Conservation (phyloP, 2,888 invertebrate genomes). For the Drosophila multiciliata region DNA sequence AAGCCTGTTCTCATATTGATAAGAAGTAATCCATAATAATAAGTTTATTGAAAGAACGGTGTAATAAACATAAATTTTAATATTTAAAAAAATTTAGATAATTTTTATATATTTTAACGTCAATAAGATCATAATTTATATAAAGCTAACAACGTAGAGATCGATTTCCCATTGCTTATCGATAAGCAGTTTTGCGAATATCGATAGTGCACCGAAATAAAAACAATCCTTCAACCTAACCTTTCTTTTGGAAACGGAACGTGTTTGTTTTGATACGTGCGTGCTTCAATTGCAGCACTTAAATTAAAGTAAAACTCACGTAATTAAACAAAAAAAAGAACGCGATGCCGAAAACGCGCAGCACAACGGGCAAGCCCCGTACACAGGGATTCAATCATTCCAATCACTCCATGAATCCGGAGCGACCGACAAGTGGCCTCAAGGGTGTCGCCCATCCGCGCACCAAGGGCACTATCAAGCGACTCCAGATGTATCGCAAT, state of each 20-base stretch:
- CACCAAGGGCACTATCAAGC: constrained; percentile 96
- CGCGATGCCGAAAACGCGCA: constrained; percentile 91
- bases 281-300: constrained; percentile 30
- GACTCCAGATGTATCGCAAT: constrained; percentile 99
- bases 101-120: background rate
- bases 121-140: background rate
- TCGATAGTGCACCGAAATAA: constrained; percentile 31
- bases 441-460: constrained; percentile 94
- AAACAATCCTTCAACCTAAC: constrained; percentile 40
- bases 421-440: constrained; percentile 90
- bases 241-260: constrained; percentile 54
- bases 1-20: background rate
- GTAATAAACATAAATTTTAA: background rate
- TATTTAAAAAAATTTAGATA: background rate
- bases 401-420: constrained; percentile 97
- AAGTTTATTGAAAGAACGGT: background rate
- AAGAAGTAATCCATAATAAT: background rate
- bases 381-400: constrained; percentile 94
- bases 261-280: constrained; percentile 70
- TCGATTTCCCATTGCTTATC: constrained; percentile 14
- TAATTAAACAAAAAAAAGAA: constrained; percentile 19
- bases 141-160: background rate
- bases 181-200: constrained; percentile 15
- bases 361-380: constrained; percentile 90
- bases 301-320: constrained; percentile 14